Conservation (phyloP, 2,797 vertebrate genomes). For the Tokudaia muenninki region DNA sequence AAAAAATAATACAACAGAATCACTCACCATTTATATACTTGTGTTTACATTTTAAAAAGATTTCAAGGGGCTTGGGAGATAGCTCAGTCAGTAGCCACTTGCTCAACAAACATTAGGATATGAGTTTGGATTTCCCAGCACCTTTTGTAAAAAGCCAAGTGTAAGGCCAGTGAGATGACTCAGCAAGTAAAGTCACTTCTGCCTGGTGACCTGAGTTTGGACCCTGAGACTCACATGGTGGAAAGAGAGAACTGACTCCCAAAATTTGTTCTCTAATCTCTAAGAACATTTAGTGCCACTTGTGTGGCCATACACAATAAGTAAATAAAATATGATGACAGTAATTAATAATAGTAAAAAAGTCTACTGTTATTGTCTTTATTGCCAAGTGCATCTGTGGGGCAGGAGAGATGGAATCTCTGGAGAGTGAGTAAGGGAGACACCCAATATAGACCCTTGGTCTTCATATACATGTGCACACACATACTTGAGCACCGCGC, state of each 20-base stretch:
- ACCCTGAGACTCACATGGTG: neutral
- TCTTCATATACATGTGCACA: neutral
- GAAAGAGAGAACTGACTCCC: neutral
- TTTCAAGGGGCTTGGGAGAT: no score
- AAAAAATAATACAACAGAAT: neutral
- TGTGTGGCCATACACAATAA: neutral
- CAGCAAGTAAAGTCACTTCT: neutral
- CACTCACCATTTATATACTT: neutral
- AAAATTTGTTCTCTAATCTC: neutral
- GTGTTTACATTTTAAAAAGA: neutral
- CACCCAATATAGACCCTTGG: neutral
- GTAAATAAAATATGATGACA: neutral
- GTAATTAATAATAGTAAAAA: neutral
- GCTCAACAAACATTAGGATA: neutral
- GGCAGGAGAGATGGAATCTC: neutral
- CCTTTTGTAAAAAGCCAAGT: neutral
- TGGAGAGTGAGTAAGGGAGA: neutral
- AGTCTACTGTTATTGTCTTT: neutral
- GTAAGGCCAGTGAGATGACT: neutral
- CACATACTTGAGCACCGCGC: neutral
- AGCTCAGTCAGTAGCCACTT: neutral
- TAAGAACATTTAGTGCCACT: neutral
- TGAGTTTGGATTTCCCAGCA: neutral
- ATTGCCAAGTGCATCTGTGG: neutral
- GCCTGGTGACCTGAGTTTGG: neutral